Evolutionary conservation across 2,113 vertebrate genomes (phyloP), one percentile per base, ranked within the genome.

Genomic region (Nicator chloris): DNA sequence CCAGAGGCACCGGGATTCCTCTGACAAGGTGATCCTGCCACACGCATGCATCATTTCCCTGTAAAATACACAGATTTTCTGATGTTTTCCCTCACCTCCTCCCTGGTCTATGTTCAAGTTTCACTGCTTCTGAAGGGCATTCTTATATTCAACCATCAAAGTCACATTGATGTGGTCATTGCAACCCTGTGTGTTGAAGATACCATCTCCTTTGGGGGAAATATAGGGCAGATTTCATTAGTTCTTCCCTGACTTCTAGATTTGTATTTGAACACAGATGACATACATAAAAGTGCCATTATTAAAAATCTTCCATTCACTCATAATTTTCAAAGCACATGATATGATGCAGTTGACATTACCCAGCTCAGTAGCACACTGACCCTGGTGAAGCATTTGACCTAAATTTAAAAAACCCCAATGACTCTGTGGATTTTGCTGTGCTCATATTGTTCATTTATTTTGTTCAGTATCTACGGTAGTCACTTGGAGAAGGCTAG

Each of bases 1-100:
- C 19, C 0, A 0, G 28, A 35, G 42, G 12, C 19, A 30, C 79
- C 10, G 6, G 11, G 54, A 24, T 12, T 24, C 8, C 63, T 14
- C 31, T 17, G 63, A 15, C 54, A 53, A 33, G 72, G n/a, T 16
- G 33, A 18, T 57, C 15, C 35, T 82, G 53, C 35, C 47, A 35
- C 39, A 5, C 1, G 7, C 37, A 3, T 3, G 9, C 17, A 33
- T 10, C 11, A 1, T 21, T 33, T 21, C 39, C 31, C 53, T 68
- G 44, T 20, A 8, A 69, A 78, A 60, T 2, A 35, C 27, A 35
- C 23, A 4, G 70, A 19, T 61, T 35, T 68, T 24, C 77, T 78
- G 59, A 22, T 9, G 23, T 13, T 45, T 50, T 51, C 37, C 57
- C 42, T 56, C 49, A 44, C 27, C 50, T 63, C 30, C 24, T 10